Evolutionary conservation across 2,113 vertebrate genomes (phyloP).

Genomic region (Oryzias celebensis): DNA sequence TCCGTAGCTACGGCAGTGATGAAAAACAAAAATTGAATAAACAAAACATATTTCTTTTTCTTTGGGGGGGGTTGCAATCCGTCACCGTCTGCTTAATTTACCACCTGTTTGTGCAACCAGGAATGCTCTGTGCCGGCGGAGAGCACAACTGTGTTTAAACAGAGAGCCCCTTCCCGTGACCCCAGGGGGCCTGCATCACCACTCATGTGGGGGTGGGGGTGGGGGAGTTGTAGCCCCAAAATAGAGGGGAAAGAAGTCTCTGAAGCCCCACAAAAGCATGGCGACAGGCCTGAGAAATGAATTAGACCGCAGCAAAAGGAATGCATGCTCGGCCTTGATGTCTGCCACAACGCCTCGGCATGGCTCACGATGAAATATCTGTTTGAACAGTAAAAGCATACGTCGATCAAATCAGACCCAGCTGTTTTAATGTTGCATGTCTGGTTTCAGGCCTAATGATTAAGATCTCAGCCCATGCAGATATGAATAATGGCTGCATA

Average conservation of each 20-base stretch:
- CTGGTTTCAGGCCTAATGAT: constrained; percentile 36
- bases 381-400: constrained; percentile 25
- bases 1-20: constrained; percentile 70
- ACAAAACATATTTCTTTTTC: constrained; percentile 78
- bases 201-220: constrained; percentile 40
- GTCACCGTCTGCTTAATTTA: constrained; percentile 75
- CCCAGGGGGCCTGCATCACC: constrained; percentile 53
- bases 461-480: constrained; percentile 48
- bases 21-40: constrained; percentile 77
- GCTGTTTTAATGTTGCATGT: constrained; percentile 39
- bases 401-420: constrained; percentile 18
- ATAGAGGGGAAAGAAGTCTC: constrained; percentile 58
- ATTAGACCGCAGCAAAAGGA: constrained; percentile 46
- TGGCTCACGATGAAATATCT: constrained; percentile 36
- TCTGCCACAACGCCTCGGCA: constrained; percentile 27
- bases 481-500: constrained; percentile 41
- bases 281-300: constrained; percentile 73
- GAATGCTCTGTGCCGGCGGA: constrained; percentile 61
- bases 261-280: constrained; percentile 59
- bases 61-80: constrained; percentile 64
- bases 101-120: constrained; percentile 70
- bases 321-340: constrained; percentile 46
- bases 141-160: constrained; percentile 73
- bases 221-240: constrained; percentile 35
- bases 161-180: constrained; percentile 74